Percentiles rank a stretch among this genome's conserved stretches.
These are phyloP conservation scores for Medauroidea extradentata DNA, from an alignment of 1,140 invertebrate species.

Conservation along the genomic window DNA sequence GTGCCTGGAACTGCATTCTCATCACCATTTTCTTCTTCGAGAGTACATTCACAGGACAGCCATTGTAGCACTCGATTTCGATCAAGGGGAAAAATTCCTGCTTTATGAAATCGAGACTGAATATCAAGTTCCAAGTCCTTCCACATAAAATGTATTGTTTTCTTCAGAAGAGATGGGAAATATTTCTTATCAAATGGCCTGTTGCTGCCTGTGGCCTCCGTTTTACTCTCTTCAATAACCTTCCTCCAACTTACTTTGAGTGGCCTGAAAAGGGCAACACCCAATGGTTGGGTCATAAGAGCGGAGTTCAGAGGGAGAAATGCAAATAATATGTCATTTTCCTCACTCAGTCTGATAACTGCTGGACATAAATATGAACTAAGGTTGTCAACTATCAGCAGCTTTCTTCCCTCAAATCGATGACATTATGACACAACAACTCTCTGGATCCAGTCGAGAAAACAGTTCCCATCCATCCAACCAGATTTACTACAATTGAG, in stretches of 20 bases:
- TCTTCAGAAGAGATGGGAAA: too few species aligned
- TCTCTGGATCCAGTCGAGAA: conserved; percentile 39
- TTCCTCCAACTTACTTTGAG: conserved; percentile 34
- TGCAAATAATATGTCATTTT: conserved; percentile 39
- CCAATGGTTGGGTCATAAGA: conserved; percentile 41
- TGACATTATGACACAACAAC: conserved; percentile 21
- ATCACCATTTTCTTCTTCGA: too few species aligned
- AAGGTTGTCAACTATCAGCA: conserved; percentile 41
- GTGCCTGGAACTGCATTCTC: too few species aligned
- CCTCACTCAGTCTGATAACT: conserved; percentile 35
- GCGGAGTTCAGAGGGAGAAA: conserved; percentile 42
- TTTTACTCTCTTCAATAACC: background rate
- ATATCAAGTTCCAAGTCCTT: too few species aligned
- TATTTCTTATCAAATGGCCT: too few species aligned
- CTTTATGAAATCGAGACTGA: too few species aligned
- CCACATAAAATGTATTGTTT: too few species aligned
- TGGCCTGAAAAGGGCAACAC: conserved; percentile 38
- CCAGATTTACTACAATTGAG: conserved; percentile 25
- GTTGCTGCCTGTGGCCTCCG: too few species aligned
- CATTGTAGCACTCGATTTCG: too few species aligned
- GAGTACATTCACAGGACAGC: too few species aligned
- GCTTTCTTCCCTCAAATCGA: conserved; percentile 27
- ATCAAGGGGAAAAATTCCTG: too few species aligned
- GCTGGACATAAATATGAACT: conserved; percentile 35
- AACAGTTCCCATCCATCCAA: conserved; percentile 33